Base-by-base conservation (phyloP, 2,113 vertebrate species). In the Neomonachus schauinslandi region DNA sequence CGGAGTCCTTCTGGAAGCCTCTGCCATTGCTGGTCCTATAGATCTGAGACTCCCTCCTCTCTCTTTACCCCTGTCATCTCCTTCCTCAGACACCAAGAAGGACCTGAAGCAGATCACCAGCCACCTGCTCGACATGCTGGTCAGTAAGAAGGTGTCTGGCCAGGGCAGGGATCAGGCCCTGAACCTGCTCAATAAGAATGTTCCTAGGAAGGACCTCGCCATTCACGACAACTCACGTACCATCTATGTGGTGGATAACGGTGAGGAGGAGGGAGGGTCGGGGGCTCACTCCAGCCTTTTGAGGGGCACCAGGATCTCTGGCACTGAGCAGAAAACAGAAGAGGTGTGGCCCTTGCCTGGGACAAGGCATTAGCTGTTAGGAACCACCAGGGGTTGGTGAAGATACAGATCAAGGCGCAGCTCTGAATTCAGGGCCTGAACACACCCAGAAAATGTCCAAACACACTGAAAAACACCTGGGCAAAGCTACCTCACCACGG, bases 91-190 rank as follows among this genome's bases (percentile, higher is more conserved):
- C 95, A 98, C 99, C 28, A 98, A 99, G 82, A 99, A 99, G 94
- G 99, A 99, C 90, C 82, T 99, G 97, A 99, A 98, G 98, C 98
- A 98, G 90, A 99, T 99, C 98, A 99, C 99, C 0, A 97, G 98
- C 31, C 98, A 98, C 65, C 98, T 99, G 93, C 98, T 99, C 92
- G 99, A 99, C 95, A 99, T 99, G 99, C 98, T 99, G 97, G 98
- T 97, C 36, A 99, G 98, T 96, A 99, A 99, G 97, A 99, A 99
- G 31, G 99, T 99, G 2, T 99, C 99, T 49, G 99, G 99, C 61
- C 99, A 99, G 71, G 99, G 99, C 51, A 98, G 99, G 97, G 99
- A 99, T 96, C 99, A 99, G 98, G 99, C 99, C 1, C 98, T 99
- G 81, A 99, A 99, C 98, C 99, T 99, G 21, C 99, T 99, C 95